Evolutionary conservation across 2,888 invertebrate species (phyloP).

Genomic region (Ypsolopha sequella): DNA sequence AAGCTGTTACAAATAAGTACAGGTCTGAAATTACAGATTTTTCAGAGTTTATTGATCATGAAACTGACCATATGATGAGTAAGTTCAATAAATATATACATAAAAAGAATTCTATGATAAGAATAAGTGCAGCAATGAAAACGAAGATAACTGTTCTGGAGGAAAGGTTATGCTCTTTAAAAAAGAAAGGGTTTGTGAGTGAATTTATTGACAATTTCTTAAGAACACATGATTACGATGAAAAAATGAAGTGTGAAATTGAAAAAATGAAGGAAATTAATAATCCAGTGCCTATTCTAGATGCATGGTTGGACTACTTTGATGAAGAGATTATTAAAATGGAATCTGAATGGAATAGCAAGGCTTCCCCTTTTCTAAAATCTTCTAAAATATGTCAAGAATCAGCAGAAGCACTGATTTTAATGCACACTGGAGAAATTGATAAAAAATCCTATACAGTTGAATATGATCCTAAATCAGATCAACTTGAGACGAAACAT

Average conservation of each 20-base stretch:
- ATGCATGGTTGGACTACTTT: slow-evolving; percentile 31
- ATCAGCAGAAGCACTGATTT: slow-evolving; percentile 38
- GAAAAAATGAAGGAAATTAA: slow-evolving; percentile 37
- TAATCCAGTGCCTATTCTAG: slow-evolving; percentile 28
- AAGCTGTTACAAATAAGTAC: slow-evolving; percentile 35
- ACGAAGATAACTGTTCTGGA: slow-evolving; percentile 39
- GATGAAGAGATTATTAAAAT: slow-evolving; percentile 28
- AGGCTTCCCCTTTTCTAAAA: slow-evolving; percentile 29
- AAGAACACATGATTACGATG: slow-evolving; percentile 20
- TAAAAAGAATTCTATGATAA: slow-evolving; percentile 30
- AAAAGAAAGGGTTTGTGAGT: slow-evolving; percentile 33
- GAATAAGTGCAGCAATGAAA: slow-evolving; percentile 33
- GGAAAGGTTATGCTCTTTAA: slow-evolving; percentile 18
- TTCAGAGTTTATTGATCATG: slow-evolving; percentile 29
- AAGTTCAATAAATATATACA: slow-evolving; percentile 34
- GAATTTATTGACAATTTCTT: slow-evolving; percentile 39
- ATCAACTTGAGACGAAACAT: slow-evolving; percentile 38
- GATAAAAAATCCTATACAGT: slow-evolving; percentile 38
- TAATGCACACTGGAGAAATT: slow-evolving; percentile 39
- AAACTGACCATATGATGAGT: slow-evolving; percentile 23
- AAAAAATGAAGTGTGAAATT: slow-evolving; percentile 25
- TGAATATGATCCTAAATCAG: slow-evolving; percentile 45
- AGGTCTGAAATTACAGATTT: slow-evolving; percentile 31
- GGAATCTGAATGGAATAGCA: slow-evolving; percentile 37
- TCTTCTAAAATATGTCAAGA: slow-evolving; percentile 21